These are phyloP conservation scores for Phalacrocorax aristotelis DNA, from an alignment of 2,113 vertebrate genomes.

Conservation along the genomic window DNA sequence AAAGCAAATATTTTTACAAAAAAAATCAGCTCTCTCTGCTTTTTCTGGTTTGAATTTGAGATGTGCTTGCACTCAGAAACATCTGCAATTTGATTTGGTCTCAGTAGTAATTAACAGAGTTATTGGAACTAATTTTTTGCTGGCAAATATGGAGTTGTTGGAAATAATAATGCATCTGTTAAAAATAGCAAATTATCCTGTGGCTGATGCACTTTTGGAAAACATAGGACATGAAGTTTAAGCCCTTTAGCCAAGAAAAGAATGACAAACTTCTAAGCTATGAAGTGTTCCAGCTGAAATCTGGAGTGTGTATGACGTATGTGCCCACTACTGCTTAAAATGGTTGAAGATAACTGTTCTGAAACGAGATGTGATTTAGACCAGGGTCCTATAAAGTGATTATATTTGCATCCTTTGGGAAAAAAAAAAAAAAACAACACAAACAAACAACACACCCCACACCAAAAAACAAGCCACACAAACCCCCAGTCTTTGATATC, in stretches of 20 bases:
- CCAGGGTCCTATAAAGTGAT: neutral
- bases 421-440: neutral
- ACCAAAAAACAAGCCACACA: neutral
- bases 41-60: neutral
- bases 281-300: neutral
- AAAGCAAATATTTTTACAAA: neutral
- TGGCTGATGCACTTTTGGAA: neutral
- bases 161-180: neutral
- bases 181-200: neutral
- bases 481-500: neutral
- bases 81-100: neutral
- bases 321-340: neutral
- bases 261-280: neutral
- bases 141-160: neutral
- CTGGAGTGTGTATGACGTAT: neutral
- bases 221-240: neutral
- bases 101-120: neutral
- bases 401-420: neutral
- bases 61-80: neutral
- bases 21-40: neutral
- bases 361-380: neutral
- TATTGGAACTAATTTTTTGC: neutral
- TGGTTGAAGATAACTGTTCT: neutral
- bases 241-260: neutral
- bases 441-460: neutral